Evolutionary conservation across 2,888 invertebrate genomes (phyloP).

Genomic region (Octonoba sinensis): DNA sequence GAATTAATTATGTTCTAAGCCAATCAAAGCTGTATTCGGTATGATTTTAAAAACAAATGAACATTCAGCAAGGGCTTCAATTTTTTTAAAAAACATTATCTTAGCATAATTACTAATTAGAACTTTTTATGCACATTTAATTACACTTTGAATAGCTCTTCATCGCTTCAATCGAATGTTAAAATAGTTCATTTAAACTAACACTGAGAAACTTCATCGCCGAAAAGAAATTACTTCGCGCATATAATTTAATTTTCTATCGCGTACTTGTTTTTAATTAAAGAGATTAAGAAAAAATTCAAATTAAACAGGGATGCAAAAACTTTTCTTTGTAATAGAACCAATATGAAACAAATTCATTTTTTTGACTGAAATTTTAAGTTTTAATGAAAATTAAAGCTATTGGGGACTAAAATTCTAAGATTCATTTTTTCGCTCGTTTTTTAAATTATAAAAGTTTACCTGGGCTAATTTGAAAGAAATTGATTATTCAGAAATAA

Average conservation of each 20-base stretch:
- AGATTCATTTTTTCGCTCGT: too few relatives aligned
- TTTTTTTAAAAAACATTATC: constrained; percentile 39
- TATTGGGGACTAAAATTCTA: too few relatives aligned
- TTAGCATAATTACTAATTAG: constrained; percentile 58
- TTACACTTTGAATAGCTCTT: constrained; percentile 52
- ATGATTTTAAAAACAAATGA: constrained; percentile 47
- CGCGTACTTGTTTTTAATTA: constrained; percentile 58
- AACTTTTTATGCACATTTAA: constrained; percentile 58
- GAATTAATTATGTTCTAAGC: constrained; percentile 52
- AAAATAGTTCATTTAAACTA: constrained; percentile 53
- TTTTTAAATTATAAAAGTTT: too few relatives aligned
- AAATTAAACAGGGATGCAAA: constrained; percentile 40
- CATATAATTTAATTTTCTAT: constrained; percentile 54
- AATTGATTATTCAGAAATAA: too few relatives aligned
- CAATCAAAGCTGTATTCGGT: constrained; percentile 40
- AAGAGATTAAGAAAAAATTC: constrained; percentile 36
- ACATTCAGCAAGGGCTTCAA: constrained; percentile 9
- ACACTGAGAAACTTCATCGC: constrained; percentile 24
- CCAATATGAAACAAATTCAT: too few relatives aligned
- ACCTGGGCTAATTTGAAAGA: too few relatives aligned
- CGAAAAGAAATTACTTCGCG: constrained; percentile 43
- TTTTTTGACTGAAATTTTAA: too few relatives aligned
- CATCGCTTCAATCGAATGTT: constrained; percentile 53
- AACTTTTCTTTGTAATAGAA: neutral
- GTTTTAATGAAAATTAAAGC: too few relatives aligned